Conservation (phyloP, 2,797 vertebrate species). For the Myotis findleyi region DNA sequence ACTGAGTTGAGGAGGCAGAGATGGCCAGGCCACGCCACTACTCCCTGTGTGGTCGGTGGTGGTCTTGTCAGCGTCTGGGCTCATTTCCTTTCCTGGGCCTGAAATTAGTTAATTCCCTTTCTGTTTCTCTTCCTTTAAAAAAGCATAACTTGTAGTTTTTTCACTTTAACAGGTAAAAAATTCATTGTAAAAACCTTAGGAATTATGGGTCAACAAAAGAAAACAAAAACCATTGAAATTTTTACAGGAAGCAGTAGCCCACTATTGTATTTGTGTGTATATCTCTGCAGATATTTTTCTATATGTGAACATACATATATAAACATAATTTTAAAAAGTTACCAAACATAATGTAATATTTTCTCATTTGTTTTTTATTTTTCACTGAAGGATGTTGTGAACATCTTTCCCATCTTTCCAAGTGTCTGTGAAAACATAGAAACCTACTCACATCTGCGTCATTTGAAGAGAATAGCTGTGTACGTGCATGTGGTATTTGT, state of each 20-base stretch:
- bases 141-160: not conserved
- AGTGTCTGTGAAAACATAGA: conserved; percentile 3
- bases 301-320: not conserved
- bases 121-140: conserved; percentile 1
- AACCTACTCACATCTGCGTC: not conserved
- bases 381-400: not conserved
- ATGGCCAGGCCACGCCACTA: rapidly evolving
- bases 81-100: not conserved
- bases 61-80: not conserved
- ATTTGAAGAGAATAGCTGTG: not conserved
- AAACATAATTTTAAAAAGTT: not conserved
- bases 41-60: rapidly evolving
- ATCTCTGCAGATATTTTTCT: not conserved
- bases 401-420: not conserved
- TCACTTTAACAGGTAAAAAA: not conserved
- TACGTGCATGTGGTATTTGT: not conserved
- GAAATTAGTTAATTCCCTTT: conserved; percentile 10
- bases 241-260: not conserved
- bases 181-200: conserved; percentile 1
- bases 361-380: not conserved
- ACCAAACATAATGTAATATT: not conserved
- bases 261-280: not conserved
- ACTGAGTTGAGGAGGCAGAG: not conserved
- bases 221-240: not conserved
- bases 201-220: not conserved